Conservation (phyloP, 1,140 invertebrate genomes). For the Dendroctonus valens region DNA sequence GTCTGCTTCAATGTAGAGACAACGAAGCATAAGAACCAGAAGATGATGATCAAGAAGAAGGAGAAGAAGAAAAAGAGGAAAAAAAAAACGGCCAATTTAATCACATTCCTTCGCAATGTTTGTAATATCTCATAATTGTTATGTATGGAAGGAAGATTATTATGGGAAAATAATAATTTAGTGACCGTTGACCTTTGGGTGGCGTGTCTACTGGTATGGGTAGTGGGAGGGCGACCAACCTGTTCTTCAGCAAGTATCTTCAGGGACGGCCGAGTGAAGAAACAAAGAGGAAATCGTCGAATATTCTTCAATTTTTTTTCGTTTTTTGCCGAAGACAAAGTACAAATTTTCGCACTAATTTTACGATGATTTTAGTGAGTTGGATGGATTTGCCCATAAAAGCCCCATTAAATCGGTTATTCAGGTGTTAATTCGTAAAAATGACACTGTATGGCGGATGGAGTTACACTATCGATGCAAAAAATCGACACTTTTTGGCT, state of each 20-base stretch:
- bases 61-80: constrained; percentile 31
- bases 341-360: too few relatives aligned
- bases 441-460: too few relatives aligned
- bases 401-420: too few relatives aligned
- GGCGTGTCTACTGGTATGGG: constrained; percentile 38
- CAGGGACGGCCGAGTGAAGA: constrained; percentile 8
- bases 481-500: too few relatives aligned
- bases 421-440: too few relatives aligned
- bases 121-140: constrained; percentile 44
- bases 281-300: too few relatives aligned
- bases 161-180: constrained; percentile 48
- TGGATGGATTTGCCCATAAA: too few relatives aligned
- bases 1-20: constrained; percentile 11
- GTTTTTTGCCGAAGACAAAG: too few relatives aligned
- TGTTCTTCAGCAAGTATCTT: constrained; percentile 28
- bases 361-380: too few relatives aligned
- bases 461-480: too few relatives aligned
- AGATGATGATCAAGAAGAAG: not conserved
- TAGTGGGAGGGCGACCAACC: constrained; percentile 41
- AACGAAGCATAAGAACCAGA: constrained; percentile 12
- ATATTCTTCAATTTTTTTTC: too few relatives aligned
- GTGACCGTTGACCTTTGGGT: constrained; percentile 43
- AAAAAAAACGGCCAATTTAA: constrained; percentile 23
- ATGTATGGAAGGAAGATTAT: constrained; percentile 41
- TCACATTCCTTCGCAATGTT: constrained; percentile 41